Evolutionary conservation across 1,140 invertebrate species (phyloP).

Genomic region (Eciton burchellii): DNA sequence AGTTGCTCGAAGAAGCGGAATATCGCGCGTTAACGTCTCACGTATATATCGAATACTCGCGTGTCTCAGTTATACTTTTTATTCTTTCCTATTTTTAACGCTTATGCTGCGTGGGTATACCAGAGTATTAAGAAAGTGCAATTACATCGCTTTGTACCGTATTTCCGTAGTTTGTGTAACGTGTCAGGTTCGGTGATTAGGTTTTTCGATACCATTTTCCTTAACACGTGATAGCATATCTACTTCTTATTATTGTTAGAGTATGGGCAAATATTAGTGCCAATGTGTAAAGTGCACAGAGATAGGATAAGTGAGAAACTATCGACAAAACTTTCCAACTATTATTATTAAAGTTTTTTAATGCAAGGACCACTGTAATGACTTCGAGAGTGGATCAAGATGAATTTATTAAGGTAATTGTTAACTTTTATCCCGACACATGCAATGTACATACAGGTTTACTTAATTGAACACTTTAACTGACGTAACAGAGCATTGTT

Average conservation of each 20-base stretch:
- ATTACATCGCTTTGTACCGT: conserved; percentile 36
- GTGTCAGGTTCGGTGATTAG: conserved; percentile 30
- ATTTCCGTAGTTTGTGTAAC: conserved; percentile 54
- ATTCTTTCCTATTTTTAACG: background rate
- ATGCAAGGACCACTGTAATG: conserved; percentile 79
- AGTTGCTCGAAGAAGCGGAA: background rate
- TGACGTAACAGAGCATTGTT: conserved; percentile 76
- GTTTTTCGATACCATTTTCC: conserved; percentile 31
- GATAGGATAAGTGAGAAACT: conserved; percentile 74
- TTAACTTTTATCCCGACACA: conserved; percentile 77
- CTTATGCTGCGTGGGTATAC: conserved; percentile 42
- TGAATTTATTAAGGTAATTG: conserved; percentile 78
- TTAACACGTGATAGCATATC: conserved; percentile 72
- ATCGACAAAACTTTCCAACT: conserved; percentile 72
- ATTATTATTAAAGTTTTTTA: conserved; percentile 77
- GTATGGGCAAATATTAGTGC: conserved; percentile 65
- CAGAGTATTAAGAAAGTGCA: conserved; percentile 59
- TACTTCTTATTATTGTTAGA: conserved; percentile 71
- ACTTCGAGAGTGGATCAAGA: conserved; percentile 76
- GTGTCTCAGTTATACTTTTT: background rate
- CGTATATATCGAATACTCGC: background rate
- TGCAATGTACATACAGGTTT: conserved; percentile 79
- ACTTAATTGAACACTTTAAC: conserved; percentile 77
- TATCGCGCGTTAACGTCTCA: background rate
- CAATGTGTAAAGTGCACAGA: conserved; percentile 56